These are phyloP conservation scores for Magallana angulata DNA, from an alignment of 1,140 invertebrate species.

Conservation along the genomic window DNA sequence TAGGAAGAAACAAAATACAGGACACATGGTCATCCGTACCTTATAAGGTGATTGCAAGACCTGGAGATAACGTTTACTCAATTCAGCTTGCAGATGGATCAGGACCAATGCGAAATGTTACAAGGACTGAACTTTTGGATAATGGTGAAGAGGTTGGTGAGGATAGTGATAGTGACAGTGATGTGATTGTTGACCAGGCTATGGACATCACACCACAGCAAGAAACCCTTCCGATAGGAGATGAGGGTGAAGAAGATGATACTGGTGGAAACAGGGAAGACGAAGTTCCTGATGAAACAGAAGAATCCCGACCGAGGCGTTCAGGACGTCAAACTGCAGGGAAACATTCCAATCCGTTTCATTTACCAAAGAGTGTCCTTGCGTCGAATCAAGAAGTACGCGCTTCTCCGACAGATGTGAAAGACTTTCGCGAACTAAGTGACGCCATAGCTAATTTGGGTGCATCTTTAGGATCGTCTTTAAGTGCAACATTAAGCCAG, in stretches of 20 bases:
- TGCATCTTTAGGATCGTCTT: too few species aligned
- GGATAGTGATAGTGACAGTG: not conserved
- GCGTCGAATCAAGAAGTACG: too few species aligned
- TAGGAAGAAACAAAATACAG: not conserved
- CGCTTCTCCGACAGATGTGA: too few species aligned
- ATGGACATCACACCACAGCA: not conserved
- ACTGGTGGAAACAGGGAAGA: too few species aligned
- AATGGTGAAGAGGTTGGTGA: not conserved
- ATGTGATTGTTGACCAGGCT: not conserved
- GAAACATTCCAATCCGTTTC: too few species aligned
- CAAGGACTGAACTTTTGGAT: constrained; percentile 32
- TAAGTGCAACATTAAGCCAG: too few species aligned
- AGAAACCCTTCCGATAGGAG: not conserved
- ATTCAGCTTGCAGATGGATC: constrained; percentile 39
- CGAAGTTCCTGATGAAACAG: not conserved
- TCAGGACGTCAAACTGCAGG: not conserved
- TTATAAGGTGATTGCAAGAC: constrained; percentile 36
- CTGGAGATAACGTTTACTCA: constrained; percentile 38
- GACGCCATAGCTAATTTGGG: too few species aligned
- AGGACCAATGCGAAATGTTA: constrained; percentile 30
- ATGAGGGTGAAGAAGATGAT: too few species aligned
- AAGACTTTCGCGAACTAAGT: too few species aligned
- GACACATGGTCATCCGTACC: constrained; percentile 22
- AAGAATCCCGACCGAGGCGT: not conserved
- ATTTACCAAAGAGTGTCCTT: too few species aligned